These are phyloP conservation scores for Triops longicaudatus DNA, from an alignment of 1,140 invertebrate genomes.

Conservation along the genomic window DNA sequence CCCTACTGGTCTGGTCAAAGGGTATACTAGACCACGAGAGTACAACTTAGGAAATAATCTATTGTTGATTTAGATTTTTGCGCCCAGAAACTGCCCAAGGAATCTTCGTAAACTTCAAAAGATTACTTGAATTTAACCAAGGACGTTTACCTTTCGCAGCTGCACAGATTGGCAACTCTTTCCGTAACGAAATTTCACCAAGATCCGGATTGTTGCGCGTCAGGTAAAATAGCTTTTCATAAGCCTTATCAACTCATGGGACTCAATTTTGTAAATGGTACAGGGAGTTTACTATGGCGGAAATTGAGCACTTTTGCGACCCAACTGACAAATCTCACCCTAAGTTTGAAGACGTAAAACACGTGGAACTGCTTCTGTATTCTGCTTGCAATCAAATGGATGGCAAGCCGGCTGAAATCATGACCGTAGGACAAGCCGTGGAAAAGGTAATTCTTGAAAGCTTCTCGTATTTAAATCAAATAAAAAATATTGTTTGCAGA, in stretches of 20 bases:
- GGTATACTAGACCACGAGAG: constrained; percentile 41
- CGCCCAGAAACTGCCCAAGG: constrained; percentile 98
- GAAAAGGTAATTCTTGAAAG: constrained; percentile 39
- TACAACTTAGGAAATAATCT: neutral
- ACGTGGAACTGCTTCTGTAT: constrained; percentile 71
- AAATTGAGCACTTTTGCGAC: constrained; percentile 99
- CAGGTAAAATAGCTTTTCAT: constrained; percentile 36
- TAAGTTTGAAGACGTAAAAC: constrained; percentile 72
- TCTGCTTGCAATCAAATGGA: constrained; percentile 96
- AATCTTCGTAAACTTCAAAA: constrained; percentile 98
- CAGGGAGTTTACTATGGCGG: constrained; percentile 98
- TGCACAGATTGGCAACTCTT: constrained; percentile 95
- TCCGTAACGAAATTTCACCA: constrained; percentile 99
- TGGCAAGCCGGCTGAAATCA: constrained; percentile 62
- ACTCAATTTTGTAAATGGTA: constrained; percentile 26
- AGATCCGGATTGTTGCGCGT: constrained; percentile 92
- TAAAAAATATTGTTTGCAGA: constrained; percentile 40
- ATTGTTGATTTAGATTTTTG: constrained; percentile 53
- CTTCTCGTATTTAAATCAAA: neutral
- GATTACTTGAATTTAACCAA: constrained; percentile 94
- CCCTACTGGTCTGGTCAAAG: constrained; percentile 86
- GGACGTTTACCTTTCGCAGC: constrained; percentile 94
- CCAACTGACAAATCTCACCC: constrained; percentile 77
- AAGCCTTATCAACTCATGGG: neutral
- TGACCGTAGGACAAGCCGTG: constrained; percentile 70